phyloP scores from a whole-genome alignment of 2,113 vertebrate species.

The Ondatra zibethicus region DNA sequence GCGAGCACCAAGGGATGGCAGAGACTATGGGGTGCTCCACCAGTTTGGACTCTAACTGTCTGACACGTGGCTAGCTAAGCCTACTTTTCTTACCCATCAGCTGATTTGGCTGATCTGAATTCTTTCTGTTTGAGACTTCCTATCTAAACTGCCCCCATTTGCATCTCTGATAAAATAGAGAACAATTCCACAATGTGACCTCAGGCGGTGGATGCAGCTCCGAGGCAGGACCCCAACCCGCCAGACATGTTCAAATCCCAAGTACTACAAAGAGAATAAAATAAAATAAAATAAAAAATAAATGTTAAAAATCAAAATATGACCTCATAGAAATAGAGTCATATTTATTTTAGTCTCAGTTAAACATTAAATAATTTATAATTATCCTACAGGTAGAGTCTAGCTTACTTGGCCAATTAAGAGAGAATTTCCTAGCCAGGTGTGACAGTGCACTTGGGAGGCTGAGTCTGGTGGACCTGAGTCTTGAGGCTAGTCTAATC shows the following conservation, averaged over 20 bases:
- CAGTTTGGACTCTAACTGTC: background rate
- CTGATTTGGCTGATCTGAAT: background rate
- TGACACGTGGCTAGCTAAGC: background rate
- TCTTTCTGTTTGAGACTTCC: background rate
- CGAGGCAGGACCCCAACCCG: background rate
- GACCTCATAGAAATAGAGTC: constrained; percentile 52
- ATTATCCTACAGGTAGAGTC: constrained; percentile 60
- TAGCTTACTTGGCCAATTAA: constrained; percentile 65
- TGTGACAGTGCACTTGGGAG: background rate
- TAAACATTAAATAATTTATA: constrained; percentile 47
- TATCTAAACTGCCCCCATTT: background rate
- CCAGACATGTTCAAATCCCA: background rate
- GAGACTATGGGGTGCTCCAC: background rate
- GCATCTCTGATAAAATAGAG: constrained; percentile 24
- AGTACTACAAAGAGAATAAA: background rate
- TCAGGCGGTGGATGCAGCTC: background rate
- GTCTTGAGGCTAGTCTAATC: background rate
- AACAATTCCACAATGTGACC: background rate
- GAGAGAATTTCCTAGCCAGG: background rate
- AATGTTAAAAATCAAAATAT: background rate
- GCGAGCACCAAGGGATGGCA: too few relatives aligned
- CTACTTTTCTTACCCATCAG: background rate
- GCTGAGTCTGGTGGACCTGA: background rate
- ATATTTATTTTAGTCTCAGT: constrained; percentile 31
- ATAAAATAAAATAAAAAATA: background rate